These are phyloP conservation scores for Callospermophilus lateralis DNA, from an alignment of 2,113 vertebrate genomes.

Conservation along the genomic window DNA sequence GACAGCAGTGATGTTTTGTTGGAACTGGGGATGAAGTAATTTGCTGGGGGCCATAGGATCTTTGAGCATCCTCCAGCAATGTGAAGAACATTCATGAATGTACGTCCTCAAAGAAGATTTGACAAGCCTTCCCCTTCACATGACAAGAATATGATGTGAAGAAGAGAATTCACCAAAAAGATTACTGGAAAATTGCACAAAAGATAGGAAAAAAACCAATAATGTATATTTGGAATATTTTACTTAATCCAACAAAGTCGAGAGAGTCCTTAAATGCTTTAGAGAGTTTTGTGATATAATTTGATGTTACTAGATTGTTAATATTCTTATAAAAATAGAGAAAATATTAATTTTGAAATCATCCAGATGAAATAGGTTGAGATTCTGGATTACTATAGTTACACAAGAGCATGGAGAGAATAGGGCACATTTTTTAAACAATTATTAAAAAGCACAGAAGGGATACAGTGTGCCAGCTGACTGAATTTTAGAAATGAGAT, in stretches of 20 bases:
- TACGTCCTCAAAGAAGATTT: not conserved
- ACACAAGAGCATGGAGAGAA: not conserved
- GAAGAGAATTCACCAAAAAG: not conserved
- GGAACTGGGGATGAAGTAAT: not conserved
- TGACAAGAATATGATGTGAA: not conserved
- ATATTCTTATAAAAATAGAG: not conserved
- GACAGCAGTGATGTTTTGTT: not conserved
- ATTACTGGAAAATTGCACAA: too few relatives aligned
- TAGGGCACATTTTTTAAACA: not conserved
- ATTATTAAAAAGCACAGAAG: not conserved
- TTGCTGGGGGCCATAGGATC: rapidly evolving
- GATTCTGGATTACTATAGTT: not conserved
- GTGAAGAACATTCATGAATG: not conserved
- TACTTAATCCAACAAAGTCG: not conserved
- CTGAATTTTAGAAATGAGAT: not conserved
- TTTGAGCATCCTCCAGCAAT: not conserved
- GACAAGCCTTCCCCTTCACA: not conserved
- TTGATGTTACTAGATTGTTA: not conserved
- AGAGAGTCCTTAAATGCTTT: not conserved
- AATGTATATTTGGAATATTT: too few relatives aligned
- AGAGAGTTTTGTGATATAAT: not conserved
- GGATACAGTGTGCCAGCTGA: not conserved
- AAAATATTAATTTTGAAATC: not conserved
- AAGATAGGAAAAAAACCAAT: not conserved
- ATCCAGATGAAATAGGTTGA: not conserved